These are phyloP conservation scores for Ectropis crepuscularia DNA, from an alignment of 2,888 invertebrate species.

Conservation along the genomic window DNA sequence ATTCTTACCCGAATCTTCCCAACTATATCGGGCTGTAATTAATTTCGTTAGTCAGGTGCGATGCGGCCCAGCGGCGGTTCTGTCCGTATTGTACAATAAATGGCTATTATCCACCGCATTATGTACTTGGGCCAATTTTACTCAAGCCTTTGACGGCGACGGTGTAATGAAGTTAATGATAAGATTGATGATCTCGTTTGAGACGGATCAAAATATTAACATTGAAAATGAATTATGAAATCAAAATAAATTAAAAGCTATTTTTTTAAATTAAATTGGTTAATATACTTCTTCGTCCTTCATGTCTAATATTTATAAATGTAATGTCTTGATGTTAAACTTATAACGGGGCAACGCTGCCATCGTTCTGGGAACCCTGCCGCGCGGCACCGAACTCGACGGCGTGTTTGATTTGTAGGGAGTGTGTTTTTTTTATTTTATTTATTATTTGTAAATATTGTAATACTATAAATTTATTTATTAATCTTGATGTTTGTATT, in stretches of 20 bases:
- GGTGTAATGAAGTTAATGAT: conserved; percentile 71
- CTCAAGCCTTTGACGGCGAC: conserved; percentile 78
- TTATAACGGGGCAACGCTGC: too few species aligned
- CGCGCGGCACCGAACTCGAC: too few species aligned
- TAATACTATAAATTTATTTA: too few species aligned
- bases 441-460: too few species aligned
- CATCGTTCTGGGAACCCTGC: too few species aligned
- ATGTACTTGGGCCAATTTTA: conserved; percentile 80
- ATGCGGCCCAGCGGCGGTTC: conserved; percentile 64
- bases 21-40: conserved; percentile 77
- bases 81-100: conserved; percentile 45
- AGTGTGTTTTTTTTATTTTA: too few species aligned
- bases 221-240: background rate
- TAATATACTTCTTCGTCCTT: too few species aligned
- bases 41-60: conserved; percentile 83
- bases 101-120: conserved; percentile 78
- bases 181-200: conserved; percentile 17
- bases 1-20: background rate
- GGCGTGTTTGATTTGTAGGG: too few species aligned
- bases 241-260: background rate
- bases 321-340: too few species aligned
- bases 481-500: too few species aligned
- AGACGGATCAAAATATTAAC: background rate
- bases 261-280: background rate
- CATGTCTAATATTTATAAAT: too few species aligned